Evolutionary conservation across 2,888 invertebrate species (phyloP).

Genomic region (Pantelozetes paolii): DNA sequence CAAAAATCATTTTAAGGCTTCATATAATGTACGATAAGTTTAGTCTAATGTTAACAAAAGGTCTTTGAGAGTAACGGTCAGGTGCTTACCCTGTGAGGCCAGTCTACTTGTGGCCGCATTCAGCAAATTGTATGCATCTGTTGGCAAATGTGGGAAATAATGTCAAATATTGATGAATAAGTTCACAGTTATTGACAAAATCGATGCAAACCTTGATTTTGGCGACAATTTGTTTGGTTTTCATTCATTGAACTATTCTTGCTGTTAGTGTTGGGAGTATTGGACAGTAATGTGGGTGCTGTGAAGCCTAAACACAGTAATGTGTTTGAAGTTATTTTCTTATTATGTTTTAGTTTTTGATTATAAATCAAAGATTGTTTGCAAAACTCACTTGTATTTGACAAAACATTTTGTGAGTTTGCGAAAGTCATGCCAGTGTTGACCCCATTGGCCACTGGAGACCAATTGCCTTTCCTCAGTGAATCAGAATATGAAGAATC

Average conservation of each 20-base stretch:
- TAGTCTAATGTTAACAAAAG: no score
- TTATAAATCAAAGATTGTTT: no score
- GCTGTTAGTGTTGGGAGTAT: not conserved
- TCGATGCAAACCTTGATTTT: not conserved
- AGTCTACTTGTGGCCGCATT: slow-evolving; percentile 47
- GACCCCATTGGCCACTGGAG: slow-evolving; percentile 40
- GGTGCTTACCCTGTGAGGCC: slow-evolving; percentile 48
- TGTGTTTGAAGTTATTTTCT: not conserved
- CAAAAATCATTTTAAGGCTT: no score
- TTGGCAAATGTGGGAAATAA: slow-evolving; percentile 34
- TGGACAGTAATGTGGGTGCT: not conserved
- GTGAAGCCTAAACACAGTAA: not conserved
- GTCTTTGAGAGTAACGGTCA: not conserved
- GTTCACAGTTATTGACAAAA: not conserved
- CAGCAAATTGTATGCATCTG: slow-evolving; percentile 48
- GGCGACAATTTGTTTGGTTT: slow-evolving; percentile 10
- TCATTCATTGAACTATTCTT: slow-evolving; percentile 39
- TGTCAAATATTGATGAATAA: not conserved
- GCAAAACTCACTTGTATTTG: slow-evolving; percentile 23
- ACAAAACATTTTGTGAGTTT: slow-evolving; percentile 10
- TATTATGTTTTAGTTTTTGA: not conserved
- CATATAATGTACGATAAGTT: no score
- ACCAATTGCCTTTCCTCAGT: slow-evolving; percentile 47
- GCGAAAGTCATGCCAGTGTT: not conserved
- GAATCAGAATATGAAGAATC: slow-evolving; percentile 47